Evolutionary conservation across 2,888 invertebrate genomes (phyloP).

Genomic region (Endomychus coccineus): DNA sequence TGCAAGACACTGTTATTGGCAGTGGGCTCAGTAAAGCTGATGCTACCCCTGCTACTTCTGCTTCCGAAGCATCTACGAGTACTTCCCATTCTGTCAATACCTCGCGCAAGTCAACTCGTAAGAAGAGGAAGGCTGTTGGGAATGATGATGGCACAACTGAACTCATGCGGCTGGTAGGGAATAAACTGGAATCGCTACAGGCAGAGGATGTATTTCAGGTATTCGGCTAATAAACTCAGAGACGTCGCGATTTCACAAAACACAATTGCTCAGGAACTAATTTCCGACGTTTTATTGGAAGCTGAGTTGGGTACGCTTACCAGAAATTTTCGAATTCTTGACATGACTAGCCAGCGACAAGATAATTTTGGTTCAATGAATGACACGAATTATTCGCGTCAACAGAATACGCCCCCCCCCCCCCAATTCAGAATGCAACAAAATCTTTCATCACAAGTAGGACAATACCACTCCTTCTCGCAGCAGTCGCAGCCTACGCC

Average conservation of each 20-base stretch:
- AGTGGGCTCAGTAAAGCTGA: slow-evolving; percentile 15
- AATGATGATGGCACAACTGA: slow-evolving; percentile 23
- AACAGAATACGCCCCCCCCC: slow-evolving; percentile 11
- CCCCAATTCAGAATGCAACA: slow-evolving; percentile 10
- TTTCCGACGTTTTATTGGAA: slow-evolving; percentile 20
- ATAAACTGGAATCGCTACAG: slow-evolving; percentile 18
- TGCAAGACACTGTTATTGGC: slow-evolving; percentile 13
- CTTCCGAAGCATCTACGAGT: slow-evolving; percentile 15
- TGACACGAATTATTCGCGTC: slow-evolving; percentile 14
- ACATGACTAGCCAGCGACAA: slow-evolving; percentile 20
- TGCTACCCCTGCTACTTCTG: slow-evolving; percentile 14
- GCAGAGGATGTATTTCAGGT: slow-evolving; percentile 20
- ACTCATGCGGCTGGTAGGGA: slow-evolving; percentile 19
- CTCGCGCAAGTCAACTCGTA: slow-evolving; percentile 13
- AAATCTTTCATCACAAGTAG: slow-evolving; percentile 12
- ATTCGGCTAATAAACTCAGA: slow-evolving; percentile 21
- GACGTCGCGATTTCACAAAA: slow-evolving; percentile 18
- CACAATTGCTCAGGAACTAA: slow-evolving; percentile 14
- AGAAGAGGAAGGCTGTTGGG: slow-evolving; percentile 15
- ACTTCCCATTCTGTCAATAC: slow-evolving; percentile 13
- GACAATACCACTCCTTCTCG: slow-evolving; percentile 17
- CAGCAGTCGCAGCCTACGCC: slow-evolving; percentile 18
- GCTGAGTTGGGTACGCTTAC: slow-evolving; percentile 20
- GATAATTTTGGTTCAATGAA: slow-evolving; percentile 20
- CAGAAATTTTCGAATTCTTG: slow-evolving; percentile 22